Evolutionary conservation across 2,888 invertebrate genomes (phyloP).

Genomic region (Strigamia transsilvanica): DNA sequence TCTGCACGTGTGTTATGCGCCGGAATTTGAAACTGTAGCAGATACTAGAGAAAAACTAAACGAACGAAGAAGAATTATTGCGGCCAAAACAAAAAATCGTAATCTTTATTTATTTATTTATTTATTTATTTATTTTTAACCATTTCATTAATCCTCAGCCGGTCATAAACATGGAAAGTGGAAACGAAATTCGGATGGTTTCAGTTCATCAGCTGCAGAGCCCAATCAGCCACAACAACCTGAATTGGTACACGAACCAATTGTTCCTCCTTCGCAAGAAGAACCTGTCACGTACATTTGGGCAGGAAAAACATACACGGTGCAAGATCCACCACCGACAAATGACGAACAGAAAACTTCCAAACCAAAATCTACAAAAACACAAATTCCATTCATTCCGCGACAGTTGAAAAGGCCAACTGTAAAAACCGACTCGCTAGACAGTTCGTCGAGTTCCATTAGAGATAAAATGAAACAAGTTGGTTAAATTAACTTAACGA

Average conservation of each 20-base stretch:
- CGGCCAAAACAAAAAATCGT: slow-evolving; percentile 31
- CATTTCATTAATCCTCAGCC: not conserved
- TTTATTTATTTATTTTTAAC: not conserved
- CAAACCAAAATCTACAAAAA: not conserved
- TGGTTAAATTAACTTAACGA: not conserved
- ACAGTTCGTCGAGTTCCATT: not conserved
- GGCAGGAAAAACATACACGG: slow-evolving; percentile 55
- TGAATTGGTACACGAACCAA: slow-evolving; percentile 20
- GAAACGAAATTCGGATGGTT: not conserved
- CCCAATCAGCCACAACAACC: not conserved
- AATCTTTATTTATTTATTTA: not conserved
- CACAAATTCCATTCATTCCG: slow-evolving; percentile 29
- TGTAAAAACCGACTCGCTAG: not conserved
- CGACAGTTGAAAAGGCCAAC: slow-evolving; percentile 21
- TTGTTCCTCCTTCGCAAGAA: not conserved
- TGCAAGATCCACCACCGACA: not conserved
- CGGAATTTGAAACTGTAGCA: slow-evolving; percentile 78
- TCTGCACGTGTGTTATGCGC: slow-evolving; percentile 87
- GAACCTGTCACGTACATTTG: slow-evolving; percentile 54
- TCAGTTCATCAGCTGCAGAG: not conserved
- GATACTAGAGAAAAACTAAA: slow-evolving; percentile 79
- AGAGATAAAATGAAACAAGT: not conserved
- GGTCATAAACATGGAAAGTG: not conserved
- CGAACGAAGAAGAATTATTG: slow-evolving; percentile 73
- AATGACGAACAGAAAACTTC: not conserved